Evolutionary conservation across 2,888 invertebrate genomes (phyloP), one percentile per base, ranked within the genome.

Genomic region (Plagodis pulveraria): DNA sequence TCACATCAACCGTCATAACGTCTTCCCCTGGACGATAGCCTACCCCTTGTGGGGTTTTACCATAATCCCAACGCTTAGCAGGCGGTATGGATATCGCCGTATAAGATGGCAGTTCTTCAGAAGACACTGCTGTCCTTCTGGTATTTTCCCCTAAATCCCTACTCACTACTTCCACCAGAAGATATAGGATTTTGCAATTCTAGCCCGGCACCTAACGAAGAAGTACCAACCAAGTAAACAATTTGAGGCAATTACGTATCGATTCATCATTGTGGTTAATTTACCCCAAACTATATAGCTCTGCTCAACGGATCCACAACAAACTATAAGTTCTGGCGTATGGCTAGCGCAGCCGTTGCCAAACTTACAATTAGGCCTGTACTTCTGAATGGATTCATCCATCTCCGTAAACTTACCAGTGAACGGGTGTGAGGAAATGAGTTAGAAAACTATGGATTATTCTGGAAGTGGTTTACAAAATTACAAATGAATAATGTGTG

Each of bases 331-430:
- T 68, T 69, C 52, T 50, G 56, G 36, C 43, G 51, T 47, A 54
- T 22, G 50, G 55, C 47, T 36, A 48, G 40, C 55, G 54, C 55
- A 50, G 58, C 56, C 58, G 40, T 51, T 57, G 51, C 66, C 77
- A 73, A 80, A 81, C 79, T 84, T 76, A 80, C 81, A 81, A 85
- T 85, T 82, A 84, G 78, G 69, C 79, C 65, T 77, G 72, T 80
- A 82, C 80, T 82, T 73, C 72, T 74, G 70, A 83, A 86, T 78
- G 75, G 78, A 81, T 77, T 78, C 81, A 87, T 88, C 82, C 79
- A 79, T 87, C 86, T 82, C 76, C 69, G 74, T 67, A 74, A 84
- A 86, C 80, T 86, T 83, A 75, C 71, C 70, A 72, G 78, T 72
- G 76, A 77, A 82, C 73, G 74, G 74, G 74, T 73, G 60, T 66